A percentile compares a stretch with the other conserved stretches of the same genome.
These are phyloP conservation scores for Heliothis virescens DNA, from an alignment of 1,140 invertebrate genomes.

Conservation along the genomic window DNA sequence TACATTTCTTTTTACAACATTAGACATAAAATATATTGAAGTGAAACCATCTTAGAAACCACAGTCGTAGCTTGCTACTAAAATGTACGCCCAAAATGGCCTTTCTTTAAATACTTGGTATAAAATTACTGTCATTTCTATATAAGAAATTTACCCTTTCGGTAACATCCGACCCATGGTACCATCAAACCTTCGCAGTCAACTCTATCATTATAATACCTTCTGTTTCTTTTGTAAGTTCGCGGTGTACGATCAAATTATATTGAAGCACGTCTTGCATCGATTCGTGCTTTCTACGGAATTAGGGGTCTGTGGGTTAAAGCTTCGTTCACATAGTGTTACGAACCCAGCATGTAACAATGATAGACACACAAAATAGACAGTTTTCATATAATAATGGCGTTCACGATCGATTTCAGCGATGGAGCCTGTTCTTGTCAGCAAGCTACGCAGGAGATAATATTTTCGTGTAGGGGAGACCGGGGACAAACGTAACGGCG, in stretches of 20 bases:
- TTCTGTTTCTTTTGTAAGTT: slow-evolving; percentile 29
- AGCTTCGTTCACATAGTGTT: not conserved
- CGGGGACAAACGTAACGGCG: too few species aligned
- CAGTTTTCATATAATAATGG: too few species aligned
- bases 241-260: slow-evolving; percentile 40
- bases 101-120: not conserved
- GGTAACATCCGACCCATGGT: slow-evolving; percentile 23
- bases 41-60: too few species aligned
- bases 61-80: too few species aligned
- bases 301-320: slow-evolving; percentile 44
- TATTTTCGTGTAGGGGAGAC: too few species aligned
- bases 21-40: too few species aligned
- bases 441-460: too few species aligned
- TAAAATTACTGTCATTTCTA: slow-evolving; percentile 1
- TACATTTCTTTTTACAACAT: too few species aligned
- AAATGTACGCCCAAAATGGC: not conserved
- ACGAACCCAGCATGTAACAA: too few species aligned
- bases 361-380: too few species aligned
- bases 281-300: slow-evolving; percentile 49
- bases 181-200: slow-evolving; percentile 25
- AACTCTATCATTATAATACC: slow-evolving; percentile 4
- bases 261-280: slow-evolving; percentile 52
- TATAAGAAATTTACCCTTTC: slow-evolving; percentile 9
- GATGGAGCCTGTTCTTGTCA: too few species aligned
- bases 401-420: too few species aligned